Conservation (phyloP, 64 coral and sea anemone species). For the Stichodactyla helianthus region DNA sequence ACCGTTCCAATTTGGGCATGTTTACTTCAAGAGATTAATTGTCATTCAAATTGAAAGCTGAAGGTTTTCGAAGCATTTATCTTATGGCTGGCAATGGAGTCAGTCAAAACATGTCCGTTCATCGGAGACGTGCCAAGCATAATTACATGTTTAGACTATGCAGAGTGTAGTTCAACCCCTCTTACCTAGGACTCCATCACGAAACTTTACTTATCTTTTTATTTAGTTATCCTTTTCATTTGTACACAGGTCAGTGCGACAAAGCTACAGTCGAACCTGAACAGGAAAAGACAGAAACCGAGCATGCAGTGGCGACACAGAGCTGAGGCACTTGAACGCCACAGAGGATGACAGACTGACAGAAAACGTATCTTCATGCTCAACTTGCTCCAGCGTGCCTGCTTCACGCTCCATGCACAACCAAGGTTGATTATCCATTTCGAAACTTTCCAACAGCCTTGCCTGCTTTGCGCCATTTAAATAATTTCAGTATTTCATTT, state of each 20-base stretch:
- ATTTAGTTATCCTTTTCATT: neutral
- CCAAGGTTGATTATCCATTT: neutral
- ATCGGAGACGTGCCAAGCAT: neutral
- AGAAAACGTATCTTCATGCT: neutral
- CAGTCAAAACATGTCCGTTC: neutral
- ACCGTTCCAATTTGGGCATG: too few species aligned
- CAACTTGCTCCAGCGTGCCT: neutral
- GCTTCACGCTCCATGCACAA: neutral
- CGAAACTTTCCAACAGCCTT: neutral
- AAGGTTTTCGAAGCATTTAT: neutral
- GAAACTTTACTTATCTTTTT: neutral
- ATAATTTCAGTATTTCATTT: too few species aligned
- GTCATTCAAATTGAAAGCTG: neutral
- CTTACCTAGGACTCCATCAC: neutral
- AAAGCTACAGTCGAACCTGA: neutral
- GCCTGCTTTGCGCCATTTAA: too few species aligned
- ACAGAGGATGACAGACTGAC: neutral
- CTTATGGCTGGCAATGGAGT: neutral
- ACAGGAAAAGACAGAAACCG: conserved; percentile 1
- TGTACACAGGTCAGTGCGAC: neutral
- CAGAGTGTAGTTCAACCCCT: neutral
- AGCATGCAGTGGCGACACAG: neutral
- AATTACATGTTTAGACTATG: neutral
- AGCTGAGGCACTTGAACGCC: neutral
- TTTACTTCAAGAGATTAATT: neutral